Conservation (phyloP, 2,113 vertebrate species). For the Physeter macrocephalus region DNA sequence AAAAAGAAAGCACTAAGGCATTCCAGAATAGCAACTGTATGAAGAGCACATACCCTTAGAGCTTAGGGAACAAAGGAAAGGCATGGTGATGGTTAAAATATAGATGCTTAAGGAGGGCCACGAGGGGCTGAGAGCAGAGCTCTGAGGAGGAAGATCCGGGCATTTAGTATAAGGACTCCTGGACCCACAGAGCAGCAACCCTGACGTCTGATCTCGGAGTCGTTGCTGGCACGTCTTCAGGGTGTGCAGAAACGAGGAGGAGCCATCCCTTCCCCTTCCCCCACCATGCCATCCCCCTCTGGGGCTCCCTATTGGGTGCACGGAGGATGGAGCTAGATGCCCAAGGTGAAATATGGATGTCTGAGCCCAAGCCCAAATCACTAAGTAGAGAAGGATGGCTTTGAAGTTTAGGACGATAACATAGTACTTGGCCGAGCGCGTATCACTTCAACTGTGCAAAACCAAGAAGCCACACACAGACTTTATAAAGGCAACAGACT, state of each 20-base stretch:
- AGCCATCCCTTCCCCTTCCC: accelerated
- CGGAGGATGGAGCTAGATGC: not conserved
- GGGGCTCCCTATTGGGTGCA: accelerated
- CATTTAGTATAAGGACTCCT: accelerated
- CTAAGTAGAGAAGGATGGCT: not conserved
- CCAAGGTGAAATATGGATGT: not conserved
- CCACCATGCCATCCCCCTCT: accelerated
- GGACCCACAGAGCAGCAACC: accelerated
- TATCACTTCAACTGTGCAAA: not conserved
- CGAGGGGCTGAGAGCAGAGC: no score
- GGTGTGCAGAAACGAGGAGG: not conserved
- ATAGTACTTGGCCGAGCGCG: not conserved
- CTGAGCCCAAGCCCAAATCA: not conserved
- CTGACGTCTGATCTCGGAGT: no score
- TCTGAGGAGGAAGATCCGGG: accelerated
- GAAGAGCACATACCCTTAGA: accelerated
- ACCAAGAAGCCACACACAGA: no score
- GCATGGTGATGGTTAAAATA: no score
- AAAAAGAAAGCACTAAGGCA: not conserved
- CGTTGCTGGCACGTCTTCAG: no score
- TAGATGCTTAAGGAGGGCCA: not conserved
- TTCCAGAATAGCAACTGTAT: accelerated
- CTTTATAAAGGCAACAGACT: not conserved
- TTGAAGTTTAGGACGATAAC: not conserved
- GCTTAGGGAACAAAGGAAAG: not conserved